Evolutionary conservation across 2,888 invertebrate species (phyloP), one percentile per base, ranked within the genome.

Genomic region (Rhimphoctona megacephalus): DNA sequence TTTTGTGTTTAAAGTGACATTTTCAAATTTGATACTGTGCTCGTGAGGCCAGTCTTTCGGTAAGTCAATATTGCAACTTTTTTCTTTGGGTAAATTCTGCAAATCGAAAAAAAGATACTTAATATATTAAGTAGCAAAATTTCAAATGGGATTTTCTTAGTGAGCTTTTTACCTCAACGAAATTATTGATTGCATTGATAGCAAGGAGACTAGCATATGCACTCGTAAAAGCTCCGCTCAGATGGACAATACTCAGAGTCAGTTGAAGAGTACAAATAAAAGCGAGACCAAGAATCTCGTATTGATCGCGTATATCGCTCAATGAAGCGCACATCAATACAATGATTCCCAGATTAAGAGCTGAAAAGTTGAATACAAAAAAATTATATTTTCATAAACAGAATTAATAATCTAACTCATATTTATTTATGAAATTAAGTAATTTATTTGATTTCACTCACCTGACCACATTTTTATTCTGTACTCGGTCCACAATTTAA

Each of bases 401-500:
- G 22, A 25, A 25, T 61, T 1, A 3, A 61, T 3, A 1, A 25
- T 25, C 22, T 2, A 22, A 52, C 49, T 46, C 17, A 14, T 11
- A 43, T 30, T 76, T 76, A 25, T 61, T 64, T n/a, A 39, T 4
- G 14, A 67, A 6, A 22, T n/a, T 14, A 30, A 57, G 4, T 43
- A 11, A 9, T 30, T 11, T 4, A 46, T 67, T 49, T 17, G 17
- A 22, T 25, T 25, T 17, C 36, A 69, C 6, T 6, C 84, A 91
- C 91, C 91, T 87, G 91, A 89, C 54, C 91, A 69, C 76, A 91
- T 85, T 83, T 92, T 91, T 66, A 91, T 87, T 82, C 92, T 85
- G 79, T 89, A 91, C 72, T 89, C 90, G 19, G 91, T 87, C 91
- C 92, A 92, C 39, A 91, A 74, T 79, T 91, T 91, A 7, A 89